Base-by-base conservation (phyloP, 2,888 invertebrate genomes). In the Danaus chrysippus region DNA sequence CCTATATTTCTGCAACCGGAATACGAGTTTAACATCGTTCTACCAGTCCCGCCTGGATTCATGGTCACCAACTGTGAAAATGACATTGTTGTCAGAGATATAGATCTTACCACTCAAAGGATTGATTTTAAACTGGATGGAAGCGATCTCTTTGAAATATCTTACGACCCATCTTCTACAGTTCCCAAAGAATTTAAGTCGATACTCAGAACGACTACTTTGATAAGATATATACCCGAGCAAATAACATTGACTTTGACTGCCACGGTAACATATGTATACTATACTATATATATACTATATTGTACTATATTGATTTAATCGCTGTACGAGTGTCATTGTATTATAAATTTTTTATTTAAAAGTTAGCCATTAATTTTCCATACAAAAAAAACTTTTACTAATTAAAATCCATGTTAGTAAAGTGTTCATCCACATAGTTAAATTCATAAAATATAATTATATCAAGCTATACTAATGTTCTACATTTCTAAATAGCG, bases 31-130 rank as follows among this genome's bases (percentile, higher is more conserved):
- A 79, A 72, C 5, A 73, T 93, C n/a, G 80, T 87, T 3, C 86
- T 91, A 44, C 93, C 93, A 2, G 65, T 91, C 56, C 84, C 91
- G 49, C 89, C 90, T 10, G 84, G 86, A 1, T 84, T 78, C 62
- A 71, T 81, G 13, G 74, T 93, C 34, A 87, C 91, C 1, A 78
- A 83, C 11, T 85, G 87, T 57, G 76, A 84, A n/a, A 81, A 86
- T 52, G 76, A 79, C 41, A 83, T 93, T 11, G 75, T 73, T 54
- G 92, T 84, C 0, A 78, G 83, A 69, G 93, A 93, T 72, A 82
- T 92, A 23, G 93, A 93, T 73, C 84, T 93, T 10, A 91, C 92
- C 0, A 93, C 91, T 0, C 67, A 76, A 19, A 75, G 74, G 70
- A 86, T 91, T 42, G 75, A 78, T 15, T 91, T 89, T 57, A 64